Evolutionary conservation across 2,888 invertebrate species (phyloP), one percentile per base, ranked within the genome.

Genomic region (Aleiodes testaceus): DNA sequence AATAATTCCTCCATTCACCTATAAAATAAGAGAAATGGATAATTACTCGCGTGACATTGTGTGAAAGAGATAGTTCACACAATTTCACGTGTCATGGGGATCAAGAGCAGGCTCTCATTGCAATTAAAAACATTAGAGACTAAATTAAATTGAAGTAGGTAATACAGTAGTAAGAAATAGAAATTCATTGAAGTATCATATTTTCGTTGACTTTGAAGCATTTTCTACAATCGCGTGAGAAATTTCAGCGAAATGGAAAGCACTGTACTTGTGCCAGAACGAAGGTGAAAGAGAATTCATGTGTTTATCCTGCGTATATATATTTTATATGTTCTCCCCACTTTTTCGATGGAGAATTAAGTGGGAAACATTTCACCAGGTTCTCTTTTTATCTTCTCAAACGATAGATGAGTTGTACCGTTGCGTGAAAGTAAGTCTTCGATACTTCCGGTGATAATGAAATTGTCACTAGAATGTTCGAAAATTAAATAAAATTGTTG

Each of bases 241-340:
- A 44, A 63, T 63, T 63, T 7, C 7, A 3, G 44, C n/a, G 63
- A 63, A 63, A 63, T 45, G 63, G 63, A 63, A 63, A 63, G 63
- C 59, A 36, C 42, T 18, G 44, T 9, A 45, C 45, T 63, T 63
- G 6, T 45, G 22, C 12, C 45, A 45, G 22, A 20, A 63, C 22
- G 63, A 63, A 44, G 45, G 26, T 63, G 44, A 63, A 45, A 45
- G 59, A 59, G 36, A 59, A 42, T 59, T n/a, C 30, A 55, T n/a
- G 42, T 30, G 30, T 36, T 36, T 36, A 11, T 36, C 7, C 9
- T 36, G 11, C 36, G 36, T 36, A n/a, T 14, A 53, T 30, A 26
- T n/a, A 53, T 53, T 53, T 53, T 53, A 7, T 26, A 5, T n/a
- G 14, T 30, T 2, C 20, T n/a, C n/a, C 26, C 30, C 22, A 22